Conservation (phyloP, 2,113 vertebrate genomes). For the Sorex fumeus region DNA sequence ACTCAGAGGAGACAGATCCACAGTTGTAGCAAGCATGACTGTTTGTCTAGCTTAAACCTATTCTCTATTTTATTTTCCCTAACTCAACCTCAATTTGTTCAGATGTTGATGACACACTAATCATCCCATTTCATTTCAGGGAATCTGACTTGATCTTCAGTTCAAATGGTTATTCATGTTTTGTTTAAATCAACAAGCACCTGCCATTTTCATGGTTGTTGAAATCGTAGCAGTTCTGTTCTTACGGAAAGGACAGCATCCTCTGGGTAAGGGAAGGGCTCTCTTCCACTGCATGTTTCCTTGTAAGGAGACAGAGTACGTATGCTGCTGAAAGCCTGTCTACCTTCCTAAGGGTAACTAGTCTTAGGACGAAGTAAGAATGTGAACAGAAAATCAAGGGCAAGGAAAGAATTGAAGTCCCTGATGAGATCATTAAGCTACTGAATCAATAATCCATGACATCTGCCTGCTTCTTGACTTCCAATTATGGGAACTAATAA, state of each 20-base stretch:
- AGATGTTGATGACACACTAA: not conserved
- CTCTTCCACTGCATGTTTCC: not conserved
- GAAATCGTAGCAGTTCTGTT: not conserved
- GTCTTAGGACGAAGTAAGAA: not conserved
- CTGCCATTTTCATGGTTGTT: not conserved
- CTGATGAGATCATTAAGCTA: not conserved
- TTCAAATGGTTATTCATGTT: not conserved
- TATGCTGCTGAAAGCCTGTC: not conserved
- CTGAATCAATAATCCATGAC: not conserved
- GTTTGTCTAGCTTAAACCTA: slow-evolving; percentile 9
- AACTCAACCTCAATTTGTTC: not conserved
- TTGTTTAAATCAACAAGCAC: not conserved
- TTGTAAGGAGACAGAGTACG: not conserved
- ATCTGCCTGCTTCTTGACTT: not conserved
- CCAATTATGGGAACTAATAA: not conserved
- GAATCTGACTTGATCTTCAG: not conserved
- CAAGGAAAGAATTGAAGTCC: not conserved
- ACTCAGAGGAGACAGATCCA: not conserved
- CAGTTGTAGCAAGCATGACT: not conserved
- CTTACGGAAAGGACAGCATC: not conserved
- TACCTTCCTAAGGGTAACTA: not conserved
- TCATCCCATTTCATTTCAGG: not conserved
- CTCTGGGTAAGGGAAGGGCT: not conserved
- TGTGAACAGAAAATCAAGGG: not conserved
- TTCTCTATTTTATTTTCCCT: not conserved